Percentiles rank a stretch among this genome's conserved stretches.
phyloP scores from a whole-genome alignment of 37 sponge, comb jelly and placozoan species.

The Ianthella basta region DNA sequence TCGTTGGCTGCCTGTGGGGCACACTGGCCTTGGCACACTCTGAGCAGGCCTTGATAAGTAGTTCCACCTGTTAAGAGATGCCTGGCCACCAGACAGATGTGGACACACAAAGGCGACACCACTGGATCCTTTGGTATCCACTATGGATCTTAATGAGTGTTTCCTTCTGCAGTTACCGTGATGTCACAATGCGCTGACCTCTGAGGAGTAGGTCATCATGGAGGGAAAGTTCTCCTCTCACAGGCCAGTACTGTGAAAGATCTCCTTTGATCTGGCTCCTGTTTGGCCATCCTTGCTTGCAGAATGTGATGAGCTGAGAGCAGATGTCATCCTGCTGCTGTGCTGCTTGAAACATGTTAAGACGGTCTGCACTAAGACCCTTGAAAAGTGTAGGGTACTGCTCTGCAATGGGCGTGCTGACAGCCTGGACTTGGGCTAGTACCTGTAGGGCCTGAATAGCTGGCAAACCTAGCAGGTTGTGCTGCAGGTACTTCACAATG shows the following conservation, averaged over 20 bases:
- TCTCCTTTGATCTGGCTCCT: not conserved
- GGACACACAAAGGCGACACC: not conserved
- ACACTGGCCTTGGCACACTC: not conserved
- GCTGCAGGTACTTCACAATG: slow-evolving; percentile 21
- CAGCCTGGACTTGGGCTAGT: slow-evolving; percentile 18
- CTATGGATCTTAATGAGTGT: no score
- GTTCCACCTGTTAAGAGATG: not conserved
- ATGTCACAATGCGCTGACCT: no score
- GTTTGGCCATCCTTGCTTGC: not conserved
- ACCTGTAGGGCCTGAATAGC: slow-evolving; percentile 24
- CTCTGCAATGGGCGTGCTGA: not conserved
- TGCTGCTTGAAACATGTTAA: no score
- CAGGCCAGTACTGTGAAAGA: no score
- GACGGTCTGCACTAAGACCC: not conserved
- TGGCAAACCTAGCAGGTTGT: slow-evolving; percentile 18
- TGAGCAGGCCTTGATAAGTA: not conserved
- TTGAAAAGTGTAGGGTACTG: slow-evolving; percentile 20
- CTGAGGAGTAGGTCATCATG: no score
- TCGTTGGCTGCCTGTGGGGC: slow-evolving; percentile 12
- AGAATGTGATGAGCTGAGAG: not conserved
- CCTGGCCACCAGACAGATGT: slow-evolving; percentile 46
- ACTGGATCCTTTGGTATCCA: slow-evolving; percentile 18
- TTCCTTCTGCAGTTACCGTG: no score
- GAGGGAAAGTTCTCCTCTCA: no score
- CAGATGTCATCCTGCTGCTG: no score